A percentile compares a stretch with the other conserved stretches of the same genome.
phyloP scores from a whole-genome alignment of 2,113 vertebrate species.

The Alaudala cheleensis region DNA sequence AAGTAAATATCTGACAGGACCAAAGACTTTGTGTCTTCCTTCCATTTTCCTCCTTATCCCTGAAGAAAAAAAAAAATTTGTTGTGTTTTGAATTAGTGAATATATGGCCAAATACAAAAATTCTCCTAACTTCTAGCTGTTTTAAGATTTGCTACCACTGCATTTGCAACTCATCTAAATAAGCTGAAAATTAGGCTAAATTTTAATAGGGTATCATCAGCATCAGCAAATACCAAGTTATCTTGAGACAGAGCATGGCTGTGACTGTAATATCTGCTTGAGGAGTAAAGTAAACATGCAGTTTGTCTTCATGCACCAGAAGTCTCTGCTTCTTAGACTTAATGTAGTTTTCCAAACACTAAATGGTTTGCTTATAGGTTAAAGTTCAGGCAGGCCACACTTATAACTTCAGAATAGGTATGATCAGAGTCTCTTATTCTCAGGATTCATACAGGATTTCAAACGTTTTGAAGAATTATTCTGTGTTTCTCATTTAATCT shows the following conservation, averaged over 20 bases:
- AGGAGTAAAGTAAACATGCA: neutral
- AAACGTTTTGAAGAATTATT: neutral
- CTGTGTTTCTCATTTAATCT: neutral
- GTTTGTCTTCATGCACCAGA: neutral
- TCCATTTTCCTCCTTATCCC: rapidly evolving
- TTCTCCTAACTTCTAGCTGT: neutral
- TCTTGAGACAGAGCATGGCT: neutral
- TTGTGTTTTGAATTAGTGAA: neutral
- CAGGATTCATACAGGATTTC: neutral
- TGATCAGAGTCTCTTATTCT: neutral
- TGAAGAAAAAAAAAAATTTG: neutral
- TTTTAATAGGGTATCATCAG: neutral
- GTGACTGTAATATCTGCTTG: neutral
- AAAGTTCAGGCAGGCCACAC: neutral
- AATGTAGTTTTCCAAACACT: neutral
- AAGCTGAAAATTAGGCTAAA: neutral
- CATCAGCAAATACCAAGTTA: neutral
- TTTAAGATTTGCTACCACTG: neutral
- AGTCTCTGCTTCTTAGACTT: neutral
- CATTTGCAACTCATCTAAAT: neutral
- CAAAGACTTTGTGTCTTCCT: neutral
- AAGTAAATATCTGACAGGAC: neutral
- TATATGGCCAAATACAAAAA: neutral
- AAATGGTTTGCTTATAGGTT: neutral
- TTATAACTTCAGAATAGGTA: neutral